These are phyloP conservation scores for Polypedilum vanderplanki DNA, from an alignment of 1,140 invertebrate genomes.

Conservation along the genomic window DNA sequence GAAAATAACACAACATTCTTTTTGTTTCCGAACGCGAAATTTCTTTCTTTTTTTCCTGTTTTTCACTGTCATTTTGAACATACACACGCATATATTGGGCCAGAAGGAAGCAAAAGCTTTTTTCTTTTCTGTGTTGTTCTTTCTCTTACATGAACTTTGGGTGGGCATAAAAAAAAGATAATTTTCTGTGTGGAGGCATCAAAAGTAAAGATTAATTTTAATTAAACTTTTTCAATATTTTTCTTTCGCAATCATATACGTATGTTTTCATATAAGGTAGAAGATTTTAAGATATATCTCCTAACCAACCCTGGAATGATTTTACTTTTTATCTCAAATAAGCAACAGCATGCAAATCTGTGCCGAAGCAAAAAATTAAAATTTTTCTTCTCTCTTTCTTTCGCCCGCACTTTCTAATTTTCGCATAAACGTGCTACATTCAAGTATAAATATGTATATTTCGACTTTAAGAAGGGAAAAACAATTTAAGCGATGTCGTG, in stretches of 20 bases:
- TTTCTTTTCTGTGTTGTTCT: neutral
- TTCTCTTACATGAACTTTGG: neutral
- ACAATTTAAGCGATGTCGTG: no score
- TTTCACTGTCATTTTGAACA: neutral
- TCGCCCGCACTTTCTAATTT: neutral
- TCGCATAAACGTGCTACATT: neutral
- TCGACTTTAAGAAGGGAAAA: no score
- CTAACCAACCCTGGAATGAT: no score
- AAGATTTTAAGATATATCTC: no score
- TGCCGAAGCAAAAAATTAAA: neutral
- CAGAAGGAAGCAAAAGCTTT: neutral
- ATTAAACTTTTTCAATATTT: conserved; percentile 24
- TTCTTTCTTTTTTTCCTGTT: no score
- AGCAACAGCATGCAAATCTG: neutral
- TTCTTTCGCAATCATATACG: neutral
- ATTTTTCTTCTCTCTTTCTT: neutral
- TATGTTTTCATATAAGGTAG: no score
- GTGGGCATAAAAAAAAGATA: neutral
- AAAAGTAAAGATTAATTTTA: conserved; percentile 23
- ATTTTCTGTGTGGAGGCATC: no score
- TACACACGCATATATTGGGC: no score
- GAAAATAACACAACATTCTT: conserved; percentile 13
- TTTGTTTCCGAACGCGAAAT: neutral
- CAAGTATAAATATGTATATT: neutral
- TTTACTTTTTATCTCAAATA: neutral